Evolutionary conservation across 2,113 vertebrate species (phyloP).

Genomic region (Crotophaga sulcirostris): DNA sequence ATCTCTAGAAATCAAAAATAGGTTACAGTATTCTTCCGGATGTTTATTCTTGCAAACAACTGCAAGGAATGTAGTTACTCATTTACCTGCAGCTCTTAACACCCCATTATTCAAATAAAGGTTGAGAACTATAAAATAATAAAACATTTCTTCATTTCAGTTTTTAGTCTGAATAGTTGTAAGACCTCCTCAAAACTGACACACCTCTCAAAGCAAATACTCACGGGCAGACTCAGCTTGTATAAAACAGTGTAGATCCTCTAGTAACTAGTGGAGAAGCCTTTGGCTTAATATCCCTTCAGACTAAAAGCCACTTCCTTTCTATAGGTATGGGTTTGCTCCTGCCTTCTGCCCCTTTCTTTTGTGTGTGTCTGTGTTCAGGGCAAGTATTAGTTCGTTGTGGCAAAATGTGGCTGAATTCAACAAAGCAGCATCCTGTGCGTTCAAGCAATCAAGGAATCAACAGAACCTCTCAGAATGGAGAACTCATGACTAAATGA

Average conservation of each 20-base stretch:
- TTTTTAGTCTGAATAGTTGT: neutral
- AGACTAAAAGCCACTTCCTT: neutral
- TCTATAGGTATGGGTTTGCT: neutral
- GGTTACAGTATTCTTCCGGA: neutral
- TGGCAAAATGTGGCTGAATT: neutral
- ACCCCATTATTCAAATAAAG: neutral
- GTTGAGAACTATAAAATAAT: neutral
- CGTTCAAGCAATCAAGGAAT: neutral
- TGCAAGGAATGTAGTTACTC: neutral
- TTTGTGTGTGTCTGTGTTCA: neutral
- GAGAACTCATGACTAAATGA: neutral
- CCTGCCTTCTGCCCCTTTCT: fast-evolving
- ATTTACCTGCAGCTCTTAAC: neutral
- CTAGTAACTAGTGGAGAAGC: neutral
- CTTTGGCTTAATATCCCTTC: neutral
- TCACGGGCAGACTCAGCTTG: neutral
- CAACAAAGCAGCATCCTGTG: neutral
- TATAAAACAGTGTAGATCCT: neutral
- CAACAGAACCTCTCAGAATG: neutral
- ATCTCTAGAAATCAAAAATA: neutral
- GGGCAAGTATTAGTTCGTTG: neutral
- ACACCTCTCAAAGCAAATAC: neutral
- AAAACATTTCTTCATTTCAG: neutral
- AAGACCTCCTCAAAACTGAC: neutral
- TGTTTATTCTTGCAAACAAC: neutral